Percentiles rank a stretch among this genome's conserved stretches.
Evolutionary conservation across 2,797 vertebrate genomes (phyloP).

Genomic region (Sebastes paucispinis): DNA sequence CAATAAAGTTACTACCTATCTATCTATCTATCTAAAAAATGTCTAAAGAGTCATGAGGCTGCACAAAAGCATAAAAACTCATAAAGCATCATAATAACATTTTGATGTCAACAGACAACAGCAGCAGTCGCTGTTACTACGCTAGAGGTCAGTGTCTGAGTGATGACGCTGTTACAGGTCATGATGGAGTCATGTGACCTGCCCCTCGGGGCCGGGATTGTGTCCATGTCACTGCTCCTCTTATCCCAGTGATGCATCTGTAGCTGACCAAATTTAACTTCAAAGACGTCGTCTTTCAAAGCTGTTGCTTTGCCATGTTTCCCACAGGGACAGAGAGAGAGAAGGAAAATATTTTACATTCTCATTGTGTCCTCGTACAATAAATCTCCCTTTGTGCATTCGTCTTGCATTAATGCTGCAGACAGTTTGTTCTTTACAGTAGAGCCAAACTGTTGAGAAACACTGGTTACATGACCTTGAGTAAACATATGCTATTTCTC

Average conservation of each 20-base stretch:
- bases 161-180: slow-evolving; percentile 29
- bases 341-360: neutral
- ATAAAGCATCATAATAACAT: neutral
- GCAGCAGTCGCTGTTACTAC: neutral
- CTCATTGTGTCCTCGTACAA: neutral
- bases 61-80: neutral
- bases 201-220: slow-evolving; percentile 22
- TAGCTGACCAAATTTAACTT: slow-evolving; percentile 5
- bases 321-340: neutral
- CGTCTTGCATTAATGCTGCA: neutral
- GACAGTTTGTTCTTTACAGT: neutral
- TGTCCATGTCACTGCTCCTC: slow-evolving; percentile 33
- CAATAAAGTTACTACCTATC: no score
- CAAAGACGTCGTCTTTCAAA: slow-evolving; percentile 22
- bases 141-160: slow-evolving; percentile 7
- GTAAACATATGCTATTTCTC: neutral
- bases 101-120: neutral
- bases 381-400: neutral
- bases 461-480: neutral
- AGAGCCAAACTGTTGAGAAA: neutral
- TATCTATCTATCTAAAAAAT: neutral
- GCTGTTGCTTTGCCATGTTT: neutral
- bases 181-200: slow-evolving; percentile 50
- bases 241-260: slow-evolving; percentile 40
- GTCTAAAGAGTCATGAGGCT: neutral